Percentiles rank a stretch among this genome's conserved stretches.
Evolutionary conservation across 2,113 vertebrate species (phyloP).

Genomic region (Dasyprocta punctata): DNA sequence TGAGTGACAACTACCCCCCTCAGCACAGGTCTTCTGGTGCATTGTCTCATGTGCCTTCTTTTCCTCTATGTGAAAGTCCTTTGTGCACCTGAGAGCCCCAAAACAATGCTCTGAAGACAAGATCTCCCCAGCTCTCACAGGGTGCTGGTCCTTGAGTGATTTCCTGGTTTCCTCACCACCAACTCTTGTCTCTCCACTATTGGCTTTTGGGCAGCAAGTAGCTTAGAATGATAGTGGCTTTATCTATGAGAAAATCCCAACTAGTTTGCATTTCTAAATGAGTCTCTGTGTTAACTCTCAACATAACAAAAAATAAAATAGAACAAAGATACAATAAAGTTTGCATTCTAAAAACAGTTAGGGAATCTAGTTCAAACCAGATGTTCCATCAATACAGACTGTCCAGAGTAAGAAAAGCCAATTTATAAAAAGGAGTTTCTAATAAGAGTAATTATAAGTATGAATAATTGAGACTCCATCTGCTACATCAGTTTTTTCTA

Average conservation of each 20-base stretch:
- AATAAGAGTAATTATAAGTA: neutral
- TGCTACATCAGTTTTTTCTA: neutral
- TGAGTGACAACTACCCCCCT: neutral
- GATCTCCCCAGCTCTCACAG: neutral
- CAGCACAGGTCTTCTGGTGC: neutral
- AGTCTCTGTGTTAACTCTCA: neutral
- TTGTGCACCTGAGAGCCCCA: neutral
- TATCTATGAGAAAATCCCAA: neutral
- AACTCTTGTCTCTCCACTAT: neutral
- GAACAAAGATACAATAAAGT: neutral
- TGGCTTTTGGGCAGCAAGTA: neutral
- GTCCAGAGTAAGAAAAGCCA: neutral
- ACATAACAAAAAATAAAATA: neutral
- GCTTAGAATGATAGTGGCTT: neutral
- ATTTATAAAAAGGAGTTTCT: neutral
- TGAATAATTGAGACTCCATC: neutral
- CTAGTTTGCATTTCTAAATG: no score
- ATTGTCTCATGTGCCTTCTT: no score
- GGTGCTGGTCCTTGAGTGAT: neutral
- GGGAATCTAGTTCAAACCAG: neutral
- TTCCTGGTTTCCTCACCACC: neutral
- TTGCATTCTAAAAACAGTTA: neutral
- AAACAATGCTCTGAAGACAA: neutral
- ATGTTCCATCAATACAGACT: neutral
- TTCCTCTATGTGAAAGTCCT: neutral